These are phyloP conservation scores for Tyto alba DNA, from an alignment of 2,113 vertebrate species.

Conservation along the genomic window DNA sequence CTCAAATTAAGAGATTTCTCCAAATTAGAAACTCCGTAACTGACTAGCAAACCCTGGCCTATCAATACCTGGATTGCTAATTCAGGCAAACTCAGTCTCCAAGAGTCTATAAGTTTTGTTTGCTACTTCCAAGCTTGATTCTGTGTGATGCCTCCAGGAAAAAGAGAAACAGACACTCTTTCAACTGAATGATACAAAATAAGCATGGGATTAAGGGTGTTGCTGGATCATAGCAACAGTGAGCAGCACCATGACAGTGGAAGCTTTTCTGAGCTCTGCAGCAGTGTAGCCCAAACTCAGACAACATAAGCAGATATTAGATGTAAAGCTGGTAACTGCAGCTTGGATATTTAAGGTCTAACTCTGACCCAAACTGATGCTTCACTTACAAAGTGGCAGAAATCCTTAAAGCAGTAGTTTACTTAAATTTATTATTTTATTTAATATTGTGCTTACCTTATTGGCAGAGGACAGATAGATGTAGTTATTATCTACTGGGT, in stretches of 20 bases:
- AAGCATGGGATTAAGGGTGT: neutral
- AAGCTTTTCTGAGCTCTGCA: neutral
- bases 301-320: neutral
- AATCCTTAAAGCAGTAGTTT: conserved; percentile 13
- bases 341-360: neutral
- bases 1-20: neutral
- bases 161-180: neutral
- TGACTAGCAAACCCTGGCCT: neutral
- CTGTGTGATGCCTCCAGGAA: neutral
- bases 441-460: conserved; percentile 71
- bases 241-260: neutral
- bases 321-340: neutral
- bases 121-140: neutral
- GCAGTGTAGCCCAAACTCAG: neutral
- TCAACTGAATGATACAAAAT: neutral
- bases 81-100: neutral
- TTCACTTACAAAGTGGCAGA: neutral
- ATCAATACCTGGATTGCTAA: neutral
- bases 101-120: neutral
- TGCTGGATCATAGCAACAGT: neutral
- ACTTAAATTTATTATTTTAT: neutral
- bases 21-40: neutral
- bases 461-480: conserved; percentile 82
- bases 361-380: conserved; percentile 7
- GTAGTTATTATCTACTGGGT: conserved; percentile 77